Evolutionary conservation across 2,888 invertebrate genomes (phyloP), one percentile per base, ranked within the genome.

Genomic region (Drosophila lutescens): DNA sequence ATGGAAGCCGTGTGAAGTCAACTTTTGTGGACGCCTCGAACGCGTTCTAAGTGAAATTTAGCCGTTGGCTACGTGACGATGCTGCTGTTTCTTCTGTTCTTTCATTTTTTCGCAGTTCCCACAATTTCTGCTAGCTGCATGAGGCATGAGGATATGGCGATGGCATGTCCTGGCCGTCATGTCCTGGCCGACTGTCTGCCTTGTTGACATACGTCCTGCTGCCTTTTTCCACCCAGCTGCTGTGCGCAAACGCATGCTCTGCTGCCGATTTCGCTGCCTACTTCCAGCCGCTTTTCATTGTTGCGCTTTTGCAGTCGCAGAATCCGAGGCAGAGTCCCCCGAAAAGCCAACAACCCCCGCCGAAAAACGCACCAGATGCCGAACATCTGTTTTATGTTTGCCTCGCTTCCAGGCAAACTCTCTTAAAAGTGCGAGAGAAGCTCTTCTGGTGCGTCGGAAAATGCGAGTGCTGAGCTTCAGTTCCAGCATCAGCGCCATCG

Each of bases 341-440:
- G 17, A 59, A 34, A 41, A 32, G 32, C 44, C 55, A 41, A 10
- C 46, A 47, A 30, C 49, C 46, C 6, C 32, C 26, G 5, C 72
- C 12, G 12, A 12, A 34, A 32, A 44, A 51, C 60, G 53, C 55
- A 56, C 26, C 55, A 40, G 62, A 60, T 55, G 56, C 74, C 69
- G 69, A 88, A 84, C 83, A 84, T 86, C 83, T 84, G 83, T 88
- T 84, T 84, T 76, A 73, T 84, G 83, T 84, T 84, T 88, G 84
- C 74, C 76, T 88, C 47, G 46, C 67, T 86, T 82, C 81, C 81
- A 82, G 84, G 41, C 2, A n/a, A 36, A 57, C 49, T 67, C 67
- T 68, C 68, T 70, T 54, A 68, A 41, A 41, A n/a, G 17, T 38
- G 12, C 12, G 34, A 26, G 26, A 26, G 7, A 34, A 59, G 23